Conservation (phyloP, 2,113 vertebrate species). For the Promerops cafer region DNA sequence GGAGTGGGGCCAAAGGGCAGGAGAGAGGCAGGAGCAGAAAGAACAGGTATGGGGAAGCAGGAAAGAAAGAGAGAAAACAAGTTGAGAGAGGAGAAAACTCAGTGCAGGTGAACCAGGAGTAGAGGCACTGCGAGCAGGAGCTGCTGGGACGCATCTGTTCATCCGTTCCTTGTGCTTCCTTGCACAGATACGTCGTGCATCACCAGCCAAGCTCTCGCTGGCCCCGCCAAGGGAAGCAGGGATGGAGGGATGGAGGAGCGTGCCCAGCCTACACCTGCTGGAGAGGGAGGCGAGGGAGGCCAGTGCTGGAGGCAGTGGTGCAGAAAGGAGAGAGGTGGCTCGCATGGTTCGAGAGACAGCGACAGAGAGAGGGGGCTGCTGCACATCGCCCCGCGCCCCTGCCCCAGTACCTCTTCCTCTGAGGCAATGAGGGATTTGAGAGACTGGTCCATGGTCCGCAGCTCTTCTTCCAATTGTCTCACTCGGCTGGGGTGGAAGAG, state of each 20-base stretch:
- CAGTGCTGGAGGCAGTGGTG: not conserved
- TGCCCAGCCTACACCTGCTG: not conserved
- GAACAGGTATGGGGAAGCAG: not conserved
- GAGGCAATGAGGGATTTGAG: slow-evolving; percentile 95
- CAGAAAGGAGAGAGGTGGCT: slow-evolving; percentile 34
- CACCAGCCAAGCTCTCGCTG: not conserved
- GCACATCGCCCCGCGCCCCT: not conserved
- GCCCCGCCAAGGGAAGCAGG: not conserved
- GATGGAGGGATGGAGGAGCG: not conserved
- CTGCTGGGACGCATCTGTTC: not conserved
- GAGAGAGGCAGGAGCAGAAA: not conserved
- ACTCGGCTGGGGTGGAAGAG: slow-evolving; percentile 76
- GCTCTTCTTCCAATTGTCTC: slow-evolving; percentile 91
- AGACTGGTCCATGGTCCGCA: slow-evolving; percentile 93
- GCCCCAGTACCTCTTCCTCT: slow-evolving; percentile 93
- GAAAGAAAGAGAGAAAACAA: slow-evolving; percentile 15
- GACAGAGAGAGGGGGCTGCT: slow-evolving; percentile 32
- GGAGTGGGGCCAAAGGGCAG: not conserved
- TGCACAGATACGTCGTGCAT: not conserved
- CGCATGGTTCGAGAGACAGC: not conserved
- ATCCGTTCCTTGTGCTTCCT: not conserved
- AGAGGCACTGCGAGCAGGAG: not conserved
- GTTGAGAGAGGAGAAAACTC: slow-evolving; percentile 34
- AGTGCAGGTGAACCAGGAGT: slow-evolving; percentile 44
- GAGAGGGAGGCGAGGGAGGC: not conserved